These are phyloP conservation scores for Gymnorhina tibicen DNA, from an alignment of 2,113 vertebrate genomes.

Conservation along the genomic window DNA sequence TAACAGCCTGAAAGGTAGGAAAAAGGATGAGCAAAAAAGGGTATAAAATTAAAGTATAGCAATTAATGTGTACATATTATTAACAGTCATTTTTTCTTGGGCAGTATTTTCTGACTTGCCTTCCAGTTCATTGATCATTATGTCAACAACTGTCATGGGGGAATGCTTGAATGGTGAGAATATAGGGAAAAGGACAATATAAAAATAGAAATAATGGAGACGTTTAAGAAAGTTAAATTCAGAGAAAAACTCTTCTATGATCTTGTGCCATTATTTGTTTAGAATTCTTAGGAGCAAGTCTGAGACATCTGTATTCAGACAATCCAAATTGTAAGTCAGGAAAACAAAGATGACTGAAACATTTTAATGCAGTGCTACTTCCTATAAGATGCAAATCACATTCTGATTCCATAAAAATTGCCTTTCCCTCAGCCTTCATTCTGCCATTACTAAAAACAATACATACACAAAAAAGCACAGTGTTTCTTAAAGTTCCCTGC, in stretches of 20 bases:
- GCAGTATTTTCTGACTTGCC: background rate
- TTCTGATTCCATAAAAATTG: conserved; percentile 4
- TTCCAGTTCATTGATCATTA: background rate
- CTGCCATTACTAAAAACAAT: background rate
- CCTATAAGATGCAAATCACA: background rate
- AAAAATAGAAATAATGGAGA: background rate
- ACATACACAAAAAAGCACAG: background rate
- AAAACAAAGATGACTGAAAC: conserved; percentile 10
- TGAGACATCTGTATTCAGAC: background rate
- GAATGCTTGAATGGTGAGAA: background rate
- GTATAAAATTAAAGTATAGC: background rate
- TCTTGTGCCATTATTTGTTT: background rate
- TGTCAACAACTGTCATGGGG: background rate
- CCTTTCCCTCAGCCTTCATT: background rate
- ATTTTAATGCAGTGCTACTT: background rate
- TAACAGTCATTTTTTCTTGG: background rate
- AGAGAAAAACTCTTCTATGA: background rate
- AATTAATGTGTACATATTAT: background rate
- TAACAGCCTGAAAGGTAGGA: background rate
- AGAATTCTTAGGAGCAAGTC: background rate
- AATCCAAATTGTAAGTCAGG: background rate
- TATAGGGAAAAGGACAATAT: background rate
- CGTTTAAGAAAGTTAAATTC: background rate
- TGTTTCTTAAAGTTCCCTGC: background rate
- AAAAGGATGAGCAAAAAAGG: background rate